phyloP scores from a whole-genome alignment of 2,113 vertebrate genomes.

The Pseudorasbora parva region DNA sequence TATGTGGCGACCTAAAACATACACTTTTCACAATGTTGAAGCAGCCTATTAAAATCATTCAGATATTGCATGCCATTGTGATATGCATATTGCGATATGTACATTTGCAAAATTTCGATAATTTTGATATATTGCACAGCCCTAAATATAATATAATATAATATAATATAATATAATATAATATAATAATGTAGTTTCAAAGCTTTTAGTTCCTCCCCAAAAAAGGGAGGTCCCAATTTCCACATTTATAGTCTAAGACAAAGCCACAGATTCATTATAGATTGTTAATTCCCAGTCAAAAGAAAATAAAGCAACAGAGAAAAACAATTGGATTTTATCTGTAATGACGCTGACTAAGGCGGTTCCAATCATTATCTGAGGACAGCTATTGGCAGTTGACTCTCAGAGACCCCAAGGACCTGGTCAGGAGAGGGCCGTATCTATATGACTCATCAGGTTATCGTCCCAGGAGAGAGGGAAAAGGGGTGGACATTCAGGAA shows the following conservation, averaged over 20 bases:
- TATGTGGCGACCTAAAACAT: too few relatives aligned
- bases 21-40: too few relatives aligned
- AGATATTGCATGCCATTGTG: too few relatives aligned
- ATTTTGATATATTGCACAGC: too few relatives aligned
- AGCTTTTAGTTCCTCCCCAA: background rate
- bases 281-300: background rate
- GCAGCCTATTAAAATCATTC: too few relatives aligned
- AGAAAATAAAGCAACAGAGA: background rate
- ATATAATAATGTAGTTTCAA: background rate
- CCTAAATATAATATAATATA: too few relatives aligned
- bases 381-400: background rate
- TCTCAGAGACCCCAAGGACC: slow-evolving; percentile 12
- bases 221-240: too few relatives aligned
- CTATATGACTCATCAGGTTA: background rate
- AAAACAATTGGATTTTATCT: background rate
- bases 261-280: background rate
- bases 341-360: background rate
- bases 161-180: too few relatives aligned
- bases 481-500: background rate
- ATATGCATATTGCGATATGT: too few relatives aligned
- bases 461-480: background rate
- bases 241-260: background rate
- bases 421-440: background rate
- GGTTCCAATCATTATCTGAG: slow-evolving; percentile 8
- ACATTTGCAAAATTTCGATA: too few relatives aligned